Base-by-base conservation (phyloP, 2,113 vertebrate species). In the Hyperopisus bebe region DNA sequence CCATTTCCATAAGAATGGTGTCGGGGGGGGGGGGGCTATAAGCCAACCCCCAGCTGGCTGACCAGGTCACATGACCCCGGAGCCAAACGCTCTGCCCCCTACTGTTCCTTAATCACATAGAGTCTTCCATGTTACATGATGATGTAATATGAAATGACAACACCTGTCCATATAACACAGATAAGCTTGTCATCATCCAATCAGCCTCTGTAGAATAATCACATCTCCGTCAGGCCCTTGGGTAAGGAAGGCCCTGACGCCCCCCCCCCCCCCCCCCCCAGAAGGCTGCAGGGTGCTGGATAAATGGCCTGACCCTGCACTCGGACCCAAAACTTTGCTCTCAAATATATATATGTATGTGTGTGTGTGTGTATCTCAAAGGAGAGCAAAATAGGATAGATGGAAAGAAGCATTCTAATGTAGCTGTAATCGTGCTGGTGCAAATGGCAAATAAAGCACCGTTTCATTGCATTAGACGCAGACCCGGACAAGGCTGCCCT, bases 1-100 rank as follows among this genome's bases (percentile, higher is more conserved):
- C 92, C 77, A 95, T 96, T 95, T 94, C 83, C 94, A 96, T 95
- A 88, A 93, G 90, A 96, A 88, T 88, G 86, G 88, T 53, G 87
- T 44, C 44, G 17, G 58, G 89, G 42, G 17, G 53, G 17, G 51
- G 80, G 19, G 46, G 35, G 51, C 35, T 55, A 50, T n/a, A 46
- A 88, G 91, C 51, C 35, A 87, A 74, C 82, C 88, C 88, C 89
- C 42, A 19, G n/a, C 88, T 86, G 66, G 86, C 58, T 89, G 88
- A 86, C 87, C 87, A 84, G 88, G 88, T 35, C 11, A 31, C 51
- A 53, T 10, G 15, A 87, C 50, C 82, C 66, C 62, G 39, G 5
- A 31, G 89, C 89, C 80, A 46, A 89, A n/a, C 53, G 21, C 21
- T 4, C 31, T 11, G 17, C 5, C 88, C 80, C 53, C 51, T 27